A percentile compares a stretch with the other conserved stretches of the same genome.
These are phyloP conservation scores for Acholoe squamosa DNA, from an alignment of 2,888 invertebrate species.

Conservation along the genomic window DNA sequence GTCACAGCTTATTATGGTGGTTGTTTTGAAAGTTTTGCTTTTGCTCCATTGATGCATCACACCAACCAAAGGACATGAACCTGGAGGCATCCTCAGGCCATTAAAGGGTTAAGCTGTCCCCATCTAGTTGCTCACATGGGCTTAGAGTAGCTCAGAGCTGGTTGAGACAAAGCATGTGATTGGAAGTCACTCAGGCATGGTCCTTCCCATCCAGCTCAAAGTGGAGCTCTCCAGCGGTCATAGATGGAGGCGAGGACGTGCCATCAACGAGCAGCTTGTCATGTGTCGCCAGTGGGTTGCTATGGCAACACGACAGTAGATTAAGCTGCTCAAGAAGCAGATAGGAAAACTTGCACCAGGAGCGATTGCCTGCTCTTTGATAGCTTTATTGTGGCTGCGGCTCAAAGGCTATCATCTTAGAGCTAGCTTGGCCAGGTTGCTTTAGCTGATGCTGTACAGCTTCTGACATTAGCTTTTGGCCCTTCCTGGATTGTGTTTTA, in stretches of 20 bases:
- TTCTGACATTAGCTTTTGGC: background rate
- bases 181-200: background rate
- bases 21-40: no score
- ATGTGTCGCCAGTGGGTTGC: background rate
- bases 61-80: no score
- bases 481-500: background rate
- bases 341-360: background rate
- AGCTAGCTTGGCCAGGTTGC: background rate
- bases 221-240: slow-evolving; percentile 24
- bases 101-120: background rate
- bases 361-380: background rate
- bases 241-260: background rate
- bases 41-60: no score
- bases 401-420: background rate
- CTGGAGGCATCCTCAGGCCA: no score
- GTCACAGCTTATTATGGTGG: no score
- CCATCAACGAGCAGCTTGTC: slow-evolving; percentile 24
- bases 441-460: background rate
- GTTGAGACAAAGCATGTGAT: slow-evolving; percentile 41
- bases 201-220: background rate
- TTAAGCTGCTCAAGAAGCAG: background rate
- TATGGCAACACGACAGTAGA: background rate
- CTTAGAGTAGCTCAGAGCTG: background rate
- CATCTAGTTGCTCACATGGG: slow-evolving; percentile 17
- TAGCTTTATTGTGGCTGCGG: background rate